Percentiles rank a stretch among this genome's conserved stretches.
These are phyloP conservation scores for Cygnus atratus DNA, from an alignment of 2,113 vertebrate genomes.

Conservation along the genomic window DNA sequence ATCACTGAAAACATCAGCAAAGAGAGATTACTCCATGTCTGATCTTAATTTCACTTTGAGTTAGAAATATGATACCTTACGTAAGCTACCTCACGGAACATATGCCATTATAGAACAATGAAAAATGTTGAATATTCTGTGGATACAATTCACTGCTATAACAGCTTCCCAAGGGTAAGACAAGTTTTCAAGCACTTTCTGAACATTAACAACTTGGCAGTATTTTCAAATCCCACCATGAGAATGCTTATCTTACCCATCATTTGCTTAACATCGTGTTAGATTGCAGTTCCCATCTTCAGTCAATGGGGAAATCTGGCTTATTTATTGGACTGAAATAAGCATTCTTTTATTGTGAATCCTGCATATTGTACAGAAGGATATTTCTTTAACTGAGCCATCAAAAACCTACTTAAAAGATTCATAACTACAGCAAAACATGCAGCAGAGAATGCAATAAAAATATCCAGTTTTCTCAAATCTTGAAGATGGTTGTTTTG, in stretches of 20 bases:
- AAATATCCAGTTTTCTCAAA: background rate
- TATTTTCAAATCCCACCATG: background rate
- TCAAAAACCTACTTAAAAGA: background rate
- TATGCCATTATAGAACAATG: conserved; percentile 4
- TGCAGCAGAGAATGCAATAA: background rate
- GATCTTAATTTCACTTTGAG: conserved; percentile 18
- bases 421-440: background rate
- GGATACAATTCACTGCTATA: background rate
- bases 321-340: background rate
- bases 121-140: conserved; percentile 17
- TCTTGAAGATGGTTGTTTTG: background rate
- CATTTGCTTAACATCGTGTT: background rate
- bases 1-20: conserved; percentile 25
- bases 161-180: background rate
- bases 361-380: background rate
- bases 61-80: background rate
- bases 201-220: conserved; percentile 12
- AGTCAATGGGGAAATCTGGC: background rate
- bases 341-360: background rate
- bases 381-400: background rate
- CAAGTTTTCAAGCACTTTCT: conserved; percentile 32
- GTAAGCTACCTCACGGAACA: conserved; percentile 20
- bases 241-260: background rate
- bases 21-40: background rate
- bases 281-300: background rate